Percentiles rank a stretch among this genome's conserved stretches.
Conservation (phyloP, 2,113 vertebrate genomes). For the Lampris incognitus region DNA sequence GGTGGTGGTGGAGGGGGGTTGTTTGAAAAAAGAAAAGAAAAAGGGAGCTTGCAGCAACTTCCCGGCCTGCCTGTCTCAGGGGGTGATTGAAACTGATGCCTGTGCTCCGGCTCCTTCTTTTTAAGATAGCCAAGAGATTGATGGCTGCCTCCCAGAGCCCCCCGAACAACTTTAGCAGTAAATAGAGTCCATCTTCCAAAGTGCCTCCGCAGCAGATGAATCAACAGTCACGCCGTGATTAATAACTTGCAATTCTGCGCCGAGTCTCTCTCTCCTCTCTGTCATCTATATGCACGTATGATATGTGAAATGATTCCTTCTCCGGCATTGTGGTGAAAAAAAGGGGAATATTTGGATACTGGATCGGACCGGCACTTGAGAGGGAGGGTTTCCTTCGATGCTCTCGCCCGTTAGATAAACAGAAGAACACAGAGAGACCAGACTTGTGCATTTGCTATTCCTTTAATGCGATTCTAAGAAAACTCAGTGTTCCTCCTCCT, state of each 20-base stretch:
- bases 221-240: constrained; percentile 76
- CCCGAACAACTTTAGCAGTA: constrained; percentile 81
- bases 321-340: neutral
- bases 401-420: no score
- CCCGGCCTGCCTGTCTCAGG: constrained; percentile 71
- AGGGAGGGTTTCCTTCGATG: no score
- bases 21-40: neutral
- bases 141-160: constrained; percentile 81
- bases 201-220: constrained; percentile 81
- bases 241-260: constrained; percentile 76
- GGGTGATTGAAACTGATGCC: constrained; percentile 83
- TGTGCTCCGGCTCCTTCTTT: constrained; percentile 75
- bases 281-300: constrained; percentile 20
- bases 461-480: constrained; percentile 48
- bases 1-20: constrained; percentile 17
- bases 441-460: no score
- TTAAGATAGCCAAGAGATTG: constrained; percentile 84
- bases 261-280: constrained; percentile 39
- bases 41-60: constrained; percentile 68
- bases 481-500: constrained; percentile 47
- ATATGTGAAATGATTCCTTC: neutral
- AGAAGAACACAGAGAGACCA: no score
- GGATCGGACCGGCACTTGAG: no score
- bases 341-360: no score
- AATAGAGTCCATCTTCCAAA: constrained; percentile 85